These are phyloP conservation scores for Pocillopora grandis DNA, from an alignment of 92 coral and sea anemone species.

Conservation along the genomic window DNA sequence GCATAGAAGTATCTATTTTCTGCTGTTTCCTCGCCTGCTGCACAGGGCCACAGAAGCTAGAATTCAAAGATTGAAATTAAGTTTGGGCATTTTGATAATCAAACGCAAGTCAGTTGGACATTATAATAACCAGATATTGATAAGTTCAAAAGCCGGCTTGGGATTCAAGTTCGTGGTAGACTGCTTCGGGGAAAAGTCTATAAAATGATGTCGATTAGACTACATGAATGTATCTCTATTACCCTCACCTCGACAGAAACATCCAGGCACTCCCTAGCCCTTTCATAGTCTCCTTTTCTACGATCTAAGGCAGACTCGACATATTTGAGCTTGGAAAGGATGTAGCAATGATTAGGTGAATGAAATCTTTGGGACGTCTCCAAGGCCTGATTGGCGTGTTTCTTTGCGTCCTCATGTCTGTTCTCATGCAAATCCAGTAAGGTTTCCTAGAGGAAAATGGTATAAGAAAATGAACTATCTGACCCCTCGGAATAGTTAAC, in stretches of 20 bases:
- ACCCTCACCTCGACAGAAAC: slow-evolving; percentile 28
- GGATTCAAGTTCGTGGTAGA: too few relatives aligned
- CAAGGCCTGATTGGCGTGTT: slow-evolving; percentile 1
- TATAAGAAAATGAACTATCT: background rate
- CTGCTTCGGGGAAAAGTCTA: too few relatives aligned
- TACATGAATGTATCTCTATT: background rate
- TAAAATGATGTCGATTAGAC: background rate
- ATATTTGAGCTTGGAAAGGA: slow-evolving; percentile 20
- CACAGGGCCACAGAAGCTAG: slow-evolving; percentile 24
- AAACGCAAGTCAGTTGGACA: too few relatives aligned
- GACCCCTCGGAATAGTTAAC: too few relatives aligned
- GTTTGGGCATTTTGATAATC: background rate
- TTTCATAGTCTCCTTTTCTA: slow-evolving; percentile 12
- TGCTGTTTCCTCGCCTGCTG: slow-evolving; percentile 38
- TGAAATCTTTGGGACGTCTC: slow-evolving; percentile 2
- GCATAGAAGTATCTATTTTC: slow-evolving; percentile 32
- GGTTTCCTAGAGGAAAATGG: background rate
- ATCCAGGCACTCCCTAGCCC: slow-evolving; percentile 19
- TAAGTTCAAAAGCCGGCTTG: too few relatives aligned
- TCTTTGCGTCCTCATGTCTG: background rate
- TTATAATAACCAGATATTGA: too few relatives aligned
- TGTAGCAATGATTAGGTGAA: slow-evolving; percentile 7
- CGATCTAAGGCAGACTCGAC: slow-evolving; percentile 24
- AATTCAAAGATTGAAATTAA: background rate
- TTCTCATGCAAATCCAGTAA: slow-evolving; percentile 18